A percentile compares a stretch with the other conserved stretches of the same genome.
These are phyloP conservation scores for Thamnaconus septentrionalis DNA, from an alignment of 2,113 vertebrate species.

Conservation along the genomic window DNA sequence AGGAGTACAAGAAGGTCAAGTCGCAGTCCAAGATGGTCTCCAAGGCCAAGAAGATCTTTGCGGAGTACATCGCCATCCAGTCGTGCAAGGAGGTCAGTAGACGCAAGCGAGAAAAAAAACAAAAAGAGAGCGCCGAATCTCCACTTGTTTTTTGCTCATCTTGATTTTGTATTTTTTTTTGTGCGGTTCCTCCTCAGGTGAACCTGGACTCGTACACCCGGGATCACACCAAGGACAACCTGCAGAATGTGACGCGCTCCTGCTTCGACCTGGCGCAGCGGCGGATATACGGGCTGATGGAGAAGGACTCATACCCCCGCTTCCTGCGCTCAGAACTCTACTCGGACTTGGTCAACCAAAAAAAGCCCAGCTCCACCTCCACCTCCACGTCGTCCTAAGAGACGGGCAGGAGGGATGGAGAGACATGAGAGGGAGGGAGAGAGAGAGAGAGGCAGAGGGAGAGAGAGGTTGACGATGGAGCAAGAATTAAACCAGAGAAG, in stretches of 20 bases:
- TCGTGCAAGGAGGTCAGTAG: slow-evolving; percentile 94
- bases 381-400: slow-evolving; percentile 82
- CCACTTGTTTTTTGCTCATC: background rate
- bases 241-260: slow-evolving; percentile 88
- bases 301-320: slow-evolving; percentile 97
- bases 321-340: slow-evolving; percentile 98
- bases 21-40: slow-evolving; percentile 96
- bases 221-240: slow-evolving; percentile 96
- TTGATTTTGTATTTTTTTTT: background rate
- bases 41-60: slow-evolving; percentile 95
- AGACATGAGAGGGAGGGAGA: slow-evolving; percentile 36
- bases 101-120: no score
- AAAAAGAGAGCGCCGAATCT: background rate
- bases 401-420: slow-evolving; percentile 20
- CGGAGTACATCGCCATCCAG: slow-evolving; percentile 95
- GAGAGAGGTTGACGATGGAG: slow-evolving; percentile 31
- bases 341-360: slow-evolving; percentile 93
- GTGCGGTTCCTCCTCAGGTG: slow-evolving; percentile 76
- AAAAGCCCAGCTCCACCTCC: slow-evolving; percentile 85
- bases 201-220: slow-evolving; percentile 95
- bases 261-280: slow-evolving; percentile 95
- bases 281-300: slow-evolving; percentile 97
- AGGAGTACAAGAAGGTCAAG: slow-evolving; percentile 97
- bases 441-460: slow-evolving; percentile 3
- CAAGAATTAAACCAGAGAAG: slow-evolving; percentile 4